A percentile compares a stretch with the other conserved stretches of the same genome.
Conservation (phyloP, 2,888 invertebrate genomes). For the Ypsolopha sequella region DNA sequence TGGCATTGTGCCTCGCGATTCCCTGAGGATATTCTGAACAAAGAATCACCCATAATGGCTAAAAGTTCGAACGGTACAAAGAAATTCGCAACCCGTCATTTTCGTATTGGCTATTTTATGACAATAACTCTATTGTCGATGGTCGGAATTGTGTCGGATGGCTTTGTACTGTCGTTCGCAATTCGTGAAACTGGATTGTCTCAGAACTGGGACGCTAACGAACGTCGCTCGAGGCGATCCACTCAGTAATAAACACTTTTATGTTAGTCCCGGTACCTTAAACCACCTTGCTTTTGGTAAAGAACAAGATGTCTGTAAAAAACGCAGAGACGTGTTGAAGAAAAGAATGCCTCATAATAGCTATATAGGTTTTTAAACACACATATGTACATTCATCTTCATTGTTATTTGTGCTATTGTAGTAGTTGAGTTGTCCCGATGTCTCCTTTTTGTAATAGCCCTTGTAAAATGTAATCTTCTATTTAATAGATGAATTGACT, state of each 20-base stretch:
- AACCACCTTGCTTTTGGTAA: too few species aligned
- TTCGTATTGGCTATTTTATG: conserved; percentile 68
- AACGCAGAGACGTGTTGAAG: too few species aligned
- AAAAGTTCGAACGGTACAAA: conserved; percentile 51
- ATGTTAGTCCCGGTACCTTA: not conserved
- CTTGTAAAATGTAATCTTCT: too few species aligned
- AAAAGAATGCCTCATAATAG: too few species aligned
- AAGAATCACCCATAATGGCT: conserved; percentile 56
- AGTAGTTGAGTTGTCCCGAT: too few species aligned
- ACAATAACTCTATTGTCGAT: conserved; percentile 58
- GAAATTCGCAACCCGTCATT: conserved; percentile 63
- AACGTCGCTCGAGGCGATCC: conserved; percentile 31
- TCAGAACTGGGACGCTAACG: conserved; percentile 45
- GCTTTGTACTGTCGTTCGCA: conserved; percentile 42
- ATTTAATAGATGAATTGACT: too few species aligned
- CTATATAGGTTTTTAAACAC: too few species aligned
- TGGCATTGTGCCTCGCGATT: conserved; percentile 54
- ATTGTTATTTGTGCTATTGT: too few species aligned
- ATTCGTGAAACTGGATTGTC: conserved; percentile 67
- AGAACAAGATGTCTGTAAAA: too few species aligned
- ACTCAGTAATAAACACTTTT: not conserved
- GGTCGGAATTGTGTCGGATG: conserved; percentile 38
- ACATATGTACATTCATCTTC: too few species aligned
- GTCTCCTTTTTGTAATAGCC: too few species aligned
- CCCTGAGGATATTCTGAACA: conserved; percentile 62